Percentiles rank a stretch among this genome's conserved stretches.
These are phyloP conservation scores for Chironomus striatipennis DNA, from an alignment of 1,140 invertebrate species.

Conservation along the genomic window DNA sequence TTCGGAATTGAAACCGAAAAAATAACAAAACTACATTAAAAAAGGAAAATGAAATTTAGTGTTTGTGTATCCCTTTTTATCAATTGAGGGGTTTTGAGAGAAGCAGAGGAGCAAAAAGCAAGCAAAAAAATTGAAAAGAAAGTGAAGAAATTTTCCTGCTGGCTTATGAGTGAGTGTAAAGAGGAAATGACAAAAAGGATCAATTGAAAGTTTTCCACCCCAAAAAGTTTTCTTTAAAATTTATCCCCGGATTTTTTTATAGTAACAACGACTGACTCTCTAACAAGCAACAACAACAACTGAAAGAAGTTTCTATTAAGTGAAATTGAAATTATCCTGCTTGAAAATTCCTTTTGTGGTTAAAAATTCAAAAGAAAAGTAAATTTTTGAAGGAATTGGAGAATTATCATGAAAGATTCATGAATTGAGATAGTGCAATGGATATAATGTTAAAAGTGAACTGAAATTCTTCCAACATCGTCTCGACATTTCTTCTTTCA, in stretches of 20 bases:
- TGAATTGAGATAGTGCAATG: not conserved
- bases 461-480: not conserved
- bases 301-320: not conserved
- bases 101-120: not conserved
- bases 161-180: not conserved
- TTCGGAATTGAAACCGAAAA: not conserved
- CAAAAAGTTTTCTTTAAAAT: not conserved
- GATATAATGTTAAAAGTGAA: constrained; percentile 13
- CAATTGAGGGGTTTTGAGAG: not conserved
- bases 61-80: constrained; percentile 10
- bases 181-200: constrained; percentile 13
- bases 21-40: constrained; percentile 2
- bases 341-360: not conserved
- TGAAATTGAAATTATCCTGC: not conserved
- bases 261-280: too few relatives aligned
- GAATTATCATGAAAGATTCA: not conserved
- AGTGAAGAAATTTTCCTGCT: not conserved
- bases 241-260: not conserved
- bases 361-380: not conserved
- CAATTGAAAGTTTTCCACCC: constrained; percentile 12
- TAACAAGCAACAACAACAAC: too few relatives aligned
- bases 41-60: constrained; percentile 14
- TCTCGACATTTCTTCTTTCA: not conserved
- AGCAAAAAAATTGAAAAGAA: not conserved
- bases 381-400: not conserved